Base-by-base conservation (phyloP, 1,140 invertebrate genomes). In the Reticulitermes speratus region DNA sequence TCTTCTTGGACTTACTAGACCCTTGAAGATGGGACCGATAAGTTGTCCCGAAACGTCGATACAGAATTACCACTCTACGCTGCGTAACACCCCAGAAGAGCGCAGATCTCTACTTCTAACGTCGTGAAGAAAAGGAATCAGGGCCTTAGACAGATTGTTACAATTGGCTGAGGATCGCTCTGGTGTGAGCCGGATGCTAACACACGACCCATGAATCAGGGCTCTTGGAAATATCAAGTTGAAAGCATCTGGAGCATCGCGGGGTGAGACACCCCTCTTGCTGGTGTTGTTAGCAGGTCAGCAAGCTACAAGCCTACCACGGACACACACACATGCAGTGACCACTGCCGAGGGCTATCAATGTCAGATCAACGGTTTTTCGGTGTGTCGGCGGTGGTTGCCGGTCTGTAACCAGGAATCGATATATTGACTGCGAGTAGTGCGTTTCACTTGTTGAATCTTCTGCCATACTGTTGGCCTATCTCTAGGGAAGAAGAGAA, bases 331-430 rank as follows among this genome's bases (percentile, higher is more conserved):
- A 65, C 59, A 65, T 19, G 19, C 19, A n/a, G 30, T 38, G 84
- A 32, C 48, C 44, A 86, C 85, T 30, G 59, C 85, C 59, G 44
- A 86, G 65, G 44, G 85, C 85, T 86, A 86, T 86, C 85, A 86
- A 81, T 86, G 85, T 86, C 85, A 86, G 44, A 86, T 86, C 85
- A 86, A 86, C 82, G 85, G 85, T 65, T 86, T 86, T 86, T 81
- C 85, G 59, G 59, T 48, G 44, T 86, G 75, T 84, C 48, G 48
- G 85, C 82, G 85, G 48, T 55, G 85, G 69, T 81, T 38, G 65
- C n/a, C 25, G 65, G 30, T 25, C 25, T 75, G 59, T 7, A 32
- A 59, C 30, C 59, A 82, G 59, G 44, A 81, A 86, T 86, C 85
- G 85, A 86, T 86, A 86, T 86, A 86, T 86, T 23, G 85, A 81